phyloP scores from a whole-genome alignment of 2,797 vertebrate genomes.

The Diplodus sargus region DNA sequence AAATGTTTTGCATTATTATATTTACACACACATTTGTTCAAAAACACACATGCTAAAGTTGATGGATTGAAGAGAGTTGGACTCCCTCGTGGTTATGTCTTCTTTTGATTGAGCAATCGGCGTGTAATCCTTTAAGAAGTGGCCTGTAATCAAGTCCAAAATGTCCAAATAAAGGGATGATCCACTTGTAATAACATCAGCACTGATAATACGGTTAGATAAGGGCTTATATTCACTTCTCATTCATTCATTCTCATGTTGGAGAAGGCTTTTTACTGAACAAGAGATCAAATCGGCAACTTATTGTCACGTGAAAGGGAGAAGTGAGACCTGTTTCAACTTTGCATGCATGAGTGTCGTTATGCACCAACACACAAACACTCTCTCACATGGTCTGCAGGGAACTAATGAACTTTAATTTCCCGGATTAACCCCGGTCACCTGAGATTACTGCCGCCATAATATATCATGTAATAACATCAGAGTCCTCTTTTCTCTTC shows the following conservation, averaged over 20 bases:
- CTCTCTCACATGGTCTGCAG: background rate
- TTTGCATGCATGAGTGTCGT: background rate
- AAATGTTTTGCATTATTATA: background rate
- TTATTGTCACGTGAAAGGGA: background rate
- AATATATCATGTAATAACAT: slow-evolving; percentile 20
- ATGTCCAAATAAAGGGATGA: slow-evolving; percentile 2
- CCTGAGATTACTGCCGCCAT: slow-evolving; percentile 36
- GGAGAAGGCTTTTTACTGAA: background rate
- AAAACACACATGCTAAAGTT: background rate
- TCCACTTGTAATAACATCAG: background rate
- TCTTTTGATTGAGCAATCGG: slow-evolving; percentile 37
- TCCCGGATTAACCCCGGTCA: slow-evolving; percentile 51
- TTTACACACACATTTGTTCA: background rate
- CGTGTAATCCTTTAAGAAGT: slow-evolving; percentile 36
- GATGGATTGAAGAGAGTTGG: slow-evolving; percentile 3
- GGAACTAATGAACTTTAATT: slow-evolving; percentile 40
- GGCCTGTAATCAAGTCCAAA: slow-evolving; percentile 11
- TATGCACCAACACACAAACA: background rate
- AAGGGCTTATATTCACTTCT: background rate
- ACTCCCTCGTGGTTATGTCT: slow-evolving; percentile 8
- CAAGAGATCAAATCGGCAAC: background rate
- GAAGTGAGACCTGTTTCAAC: background rate
- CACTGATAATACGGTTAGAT: slow-evolving; percentile 33
- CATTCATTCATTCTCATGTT: background rate
- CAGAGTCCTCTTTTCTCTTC: background rate